Base-by-base conservation (phyloP, 2,888 invertebrate genomes). In the Drosophila fulvimacula region DNA sequence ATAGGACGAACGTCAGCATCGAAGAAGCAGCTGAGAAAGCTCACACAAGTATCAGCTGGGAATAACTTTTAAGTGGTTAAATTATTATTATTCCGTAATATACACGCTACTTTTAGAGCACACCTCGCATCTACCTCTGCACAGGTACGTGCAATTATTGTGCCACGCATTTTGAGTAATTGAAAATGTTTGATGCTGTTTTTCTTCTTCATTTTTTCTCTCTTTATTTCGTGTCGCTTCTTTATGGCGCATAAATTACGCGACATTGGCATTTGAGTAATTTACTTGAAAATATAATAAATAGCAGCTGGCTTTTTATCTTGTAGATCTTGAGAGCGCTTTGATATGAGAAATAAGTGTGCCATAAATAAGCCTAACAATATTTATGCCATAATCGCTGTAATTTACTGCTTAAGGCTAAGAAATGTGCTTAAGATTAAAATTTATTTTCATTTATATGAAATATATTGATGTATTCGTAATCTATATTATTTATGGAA, bases 191-290 rank as follows among this genome's bases (percentile, higher is more conserved):
- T 64, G 46, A 41, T 32, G 51, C n/a, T 21, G 46, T 4, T 42
- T 60, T 53, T 66, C 51, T 72, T 24, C 17, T 13, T 21, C 15
- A 5, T 36, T 13, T 21, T 21, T 30, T 7, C 13, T 13, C n/a
- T 9, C 15, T 15, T 9, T 7, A 24, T 44, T 9, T 11, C 13
- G 10, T 48, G 41, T 34, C 46, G 24, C 32, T 62, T 58, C 41
- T 59, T 65, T 56, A 34, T 58, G 59, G n/a, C 51, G 32, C 59
- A 74, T 74, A 75, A 75, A 64, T 71, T 51, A 58, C 48, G 42
- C 64, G 63, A 55, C 60, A 57, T 58, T 70, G 66, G 57, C 63
- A 63, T 55, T 74, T 75, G 75, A 75, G 75, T 63, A 61, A 74
- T 74, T 62, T 60, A 53, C 59, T 56, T 66, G 46, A 19, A 48